phyloP scores from a whole-genome alignment of 2,888 invertebrate species.

The Ophion ventricosus region DNA sequence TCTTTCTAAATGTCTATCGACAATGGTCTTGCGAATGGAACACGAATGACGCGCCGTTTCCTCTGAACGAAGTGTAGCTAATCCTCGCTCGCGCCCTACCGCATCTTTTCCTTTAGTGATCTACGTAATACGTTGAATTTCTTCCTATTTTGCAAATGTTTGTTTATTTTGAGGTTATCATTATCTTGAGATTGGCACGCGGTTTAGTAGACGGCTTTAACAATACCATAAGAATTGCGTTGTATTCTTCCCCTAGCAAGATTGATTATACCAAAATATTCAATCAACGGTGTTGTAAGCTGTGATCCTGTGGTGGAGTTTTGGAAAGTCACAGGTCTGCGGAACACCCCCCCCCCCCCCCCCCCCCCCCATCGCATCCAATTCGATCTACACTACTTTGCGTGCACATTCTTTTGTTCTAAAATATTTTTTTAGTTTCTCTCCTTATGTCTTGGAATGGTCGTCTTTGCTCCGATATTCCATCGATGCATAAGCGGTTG shows the following conservation, averaged over 20 bases:
- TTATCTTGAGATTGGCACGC: not conserved
- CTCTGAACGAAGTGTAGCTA: constrained; percentile 82
- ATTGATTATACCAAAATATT: not conserved
- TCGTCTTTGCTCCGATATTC: too few relatives aligned
- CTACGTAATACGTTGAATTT: not conserved
- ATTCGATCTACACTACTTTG: too few relatives aligned
- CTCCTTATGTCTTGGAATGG: too few relatives aligned
- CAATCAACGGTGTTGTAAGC: too few relatives aligned
- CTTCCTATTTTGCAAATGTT: not conserved
- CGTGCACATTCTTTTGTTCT: too few relatives aligned
- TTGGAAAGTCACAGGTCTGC: too few relatives aligned
- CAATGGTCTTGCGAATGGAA: constrained; percentile 41
- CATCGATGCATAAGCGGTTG: too few relatives aligned
- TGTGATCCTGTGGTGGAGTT: too few relatives aligned
- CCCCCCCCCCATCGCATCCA: too few relatives aligned
- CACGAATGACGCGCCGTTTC: constrained; percentile 60
- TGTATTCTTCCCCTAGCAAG: not conserved
- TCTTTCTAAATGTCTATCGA: constrained; percentile 47
- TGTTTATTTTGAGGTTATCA: not conserved
- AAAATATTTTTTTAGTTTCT: too few relatives aligned
- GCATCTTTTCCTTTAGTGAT: constrained; percentile 55
- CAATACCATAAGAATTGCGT: not conserved
- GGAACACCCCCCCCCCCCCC: too few relatives aligned
- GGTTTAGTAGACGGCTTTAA: not conserved
- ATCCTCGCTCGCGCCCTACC: constrained; percentile 46